Conservation (phyloP, 2,113 vertebrate species). For the Pao palembangensis region DNA sequence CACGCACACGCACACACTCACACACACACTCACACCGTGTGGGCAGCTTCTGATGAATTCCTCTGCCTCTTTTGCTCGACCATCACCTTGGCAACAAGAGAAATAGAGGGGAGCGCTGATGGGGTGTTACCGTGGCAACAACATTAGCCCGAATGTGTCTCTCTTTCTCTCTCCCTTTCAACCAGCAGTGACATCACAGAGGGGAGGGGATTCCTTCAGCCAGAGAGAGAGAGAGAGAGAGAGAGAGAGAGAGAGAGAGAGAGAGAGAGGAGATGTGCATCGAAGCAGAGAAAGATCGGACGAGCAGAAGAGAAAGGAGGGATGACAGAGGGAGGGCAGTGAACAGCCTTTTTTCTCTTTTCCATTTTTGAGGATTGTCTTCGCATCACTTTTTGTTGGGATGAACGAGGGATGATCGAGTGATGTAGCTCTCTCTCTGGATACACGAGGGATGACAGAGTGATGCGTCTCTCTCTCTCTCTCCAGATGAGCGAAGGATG, state of each 20-base stretch:
- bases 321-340: conserved; percentile 29
- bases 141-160: conserved; percentile 9
- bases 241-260: conserved; percentile 1
- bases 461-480: conserved; percentile 8
- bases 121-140: conserved; percentile 66
- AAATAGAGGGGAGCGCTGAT: neutral
- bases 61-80: conserved; percentile 3
- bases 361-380: neutral
- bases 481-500: neutral
- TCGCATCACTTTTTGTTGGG: neutral
- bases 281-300: conserved; percentile 22
- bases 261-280: conserved; percentile 13
- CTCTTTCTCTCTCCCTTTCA: neutral
- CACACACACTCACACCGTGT: conserved; percentile 11
- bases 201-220: conserved; percentile 56
- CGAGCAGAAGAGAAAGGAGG: conserved; percentile 37
- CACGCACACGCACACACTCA: too few species aligned
- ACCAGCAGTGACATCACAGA: conserved; percentile 48
- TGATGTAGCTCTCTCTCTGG: neutral
- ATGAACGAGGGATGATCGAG: neutral
- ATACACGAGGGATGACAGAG: conserved; percentile 13
- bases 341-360: conserved; percentile 24
- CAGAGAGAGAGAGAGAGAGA: neutral
- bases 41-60: conserved; percentile 31
- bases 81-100: conserved; percentile 49